Evolutionary conservation across 2,113 vertebrate genomes (phyloP), one percentile per base, ranked within the genome.

Genomic region (Lanius collurio): DNA sequence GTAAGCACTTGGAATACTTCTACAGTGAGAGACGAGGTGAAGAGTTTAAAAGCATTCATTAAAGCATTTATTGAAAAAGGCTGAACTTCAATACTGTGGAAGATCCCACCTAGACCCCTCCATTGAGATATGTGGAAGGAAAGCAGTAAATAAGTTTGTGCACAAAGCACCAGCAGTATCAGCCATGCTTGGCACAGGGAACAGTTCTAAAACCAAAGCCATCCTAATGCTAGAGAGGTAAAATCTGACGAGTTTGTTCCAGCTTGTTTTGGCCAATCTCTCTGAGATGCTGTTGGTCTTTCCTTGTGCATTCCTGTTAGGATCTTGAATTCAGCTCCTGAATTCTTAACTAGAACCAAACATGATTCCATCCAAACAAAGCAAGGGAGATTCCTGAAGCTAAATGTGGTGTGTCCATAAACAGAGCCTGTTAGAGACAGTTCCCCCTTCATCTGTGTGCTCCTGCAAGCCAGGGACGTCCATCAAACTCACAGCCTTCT

Each of bases 331-430:
- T 70, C 67, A 30, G 57, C 78, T 87, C 89, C 94, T 83, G 89
- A 94, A 89, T 93, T 70, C 93, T 82, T 87, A 84, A 85, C 90
- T 83, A 75, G 96, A 87, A 37, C 87, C 84, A 95, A 96, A 82
- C 47, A 95, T 4, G 23, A 70, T n/a, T 77, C 83, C 91, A 91
- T 94, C 91, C 91, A 96, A 91, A 94, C 87, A 90, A 95, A 95
- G 95, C 96, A 93, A 67, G 75, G 89, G 89, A 91, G 94, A 97
- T 95, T 90, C 93, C 93, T 95, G 86, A 4, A 83, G 74, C 23
- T 75, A 59, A 94, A 84, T 70, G 91, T 53, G 37, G 59, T 81
- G 86, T 94, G 67, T 94, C 94, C 84, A 75, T 5, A 64, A 83
- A 33, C 78, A 77, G 24, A 22, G 41, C 62, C 39, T 39, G 81